These are phyloP conservation scores for Eidolon helvum DNA, from an alignment of 2,113 vertebrate genomes.

Conservation along the genomic window DNA sequence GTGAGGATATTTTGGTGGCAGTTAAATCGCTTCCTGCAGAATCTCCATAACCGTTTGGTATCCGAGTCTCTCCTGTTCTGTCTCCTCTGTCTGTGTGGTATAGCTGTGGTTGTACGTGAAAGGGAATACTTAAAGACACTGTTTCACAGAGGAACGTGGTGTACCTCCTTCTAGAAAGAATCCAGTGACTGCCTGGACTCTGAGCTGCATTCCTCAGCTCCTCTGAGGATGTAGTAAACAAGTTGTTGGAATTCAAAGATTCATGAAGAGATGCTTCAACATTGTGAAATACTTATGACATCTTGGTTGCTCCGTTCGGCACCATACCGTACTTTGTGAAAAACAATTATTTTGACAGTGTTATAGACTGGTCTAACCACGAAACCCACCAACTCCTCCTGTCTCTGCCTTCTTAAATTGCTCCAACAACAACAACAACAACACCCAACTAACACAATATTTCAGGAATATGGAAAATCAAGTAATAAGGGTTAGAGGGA, in stretches of 20 bases:
- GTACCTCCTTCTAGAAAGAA: conserved; percentile 28
- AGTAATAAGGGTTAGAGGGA: neutral
- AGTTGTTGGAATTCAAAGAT: neutral
- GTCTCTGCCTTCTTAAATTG: neutral
- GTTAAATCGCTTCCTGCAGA: conserved; percentile 48
- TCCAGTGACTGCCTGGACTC: neutral
- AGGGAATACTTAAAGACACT: neutral
- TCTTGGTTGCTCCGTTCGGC: conserved; percentile 5
- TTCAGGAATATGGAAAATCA: conserved; percentile 15
- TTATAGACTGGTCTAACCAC: neutral
- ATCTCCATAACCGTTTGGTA: conserved; percentile 14
- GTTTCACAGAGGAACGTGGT: neutral
- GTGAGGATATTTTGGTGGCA: conserved; percentile 63
- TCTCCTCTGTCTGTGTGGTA: neutral
- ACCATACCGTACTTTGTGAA: neutral
- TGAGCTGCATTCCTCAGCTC: conserved; percentile 20
- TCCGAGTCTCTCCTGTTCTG: neutral
- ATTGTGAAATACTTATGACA: neutral
- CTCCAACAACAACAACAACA: neutral
- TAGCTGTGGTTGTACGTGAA: neutral
- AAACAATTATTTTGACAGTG: neutral
- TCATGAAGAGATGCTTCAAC: neutral
- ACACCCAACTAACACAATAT: neutral
- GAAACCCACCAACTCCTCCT: neutral
- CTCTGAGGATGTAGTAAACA: conserved; percentile 32